These are phyloP conservation scores for Mesocentrotus franciscanus DNA, from an alignment of 53 echinoderm and acorn worm genomes.

Conservation along the genomic window DNA sequence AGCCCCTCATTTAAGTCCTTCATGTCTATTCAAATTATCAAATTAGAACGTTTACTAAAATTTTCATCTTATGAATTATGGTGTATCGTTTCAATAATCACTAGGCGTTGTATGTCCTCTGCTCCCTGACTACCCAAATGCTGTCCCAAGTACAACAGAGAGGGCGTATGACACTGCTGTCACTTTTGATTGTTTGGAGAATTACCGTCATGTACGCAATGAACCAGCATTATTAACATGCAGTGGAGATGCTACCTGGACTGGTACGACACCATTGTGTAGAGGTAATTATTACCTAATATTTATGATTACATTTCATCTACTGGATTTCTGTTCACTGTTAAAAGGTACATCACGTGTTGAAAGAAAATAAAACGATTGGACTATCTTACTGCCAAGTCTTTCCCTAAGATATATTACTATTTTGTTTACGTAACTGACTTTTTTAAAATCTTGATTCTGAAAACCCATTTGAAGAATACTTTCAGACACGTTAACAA, in stretches of 20 bases:
- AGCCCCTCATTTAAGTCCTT: too few relatives aligned
- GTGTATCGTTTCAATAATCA: neutral
- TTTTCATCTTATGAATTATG: too few relatives aligned
- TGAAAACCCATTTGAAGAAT: too few relatives aligned
- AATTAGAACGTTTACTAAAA: too few relatives aligned
- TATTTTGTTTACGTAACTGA: too few relatives aligned
- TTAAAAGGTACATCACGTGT: too few relatives aligned
- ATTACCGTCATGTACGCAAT: slow-evolving; percentile 60
- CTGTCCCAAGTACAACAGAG: slow-evolving; percentile 50
- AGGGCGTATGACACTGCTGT: slow-evolving; percentile 65
- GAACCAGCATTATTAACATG: slow-evolving; percentile 66
- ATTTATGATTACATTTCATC: neutral
- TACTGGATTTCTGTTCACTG: neutral
- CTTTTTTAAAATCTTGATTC: too few relatives aligned
- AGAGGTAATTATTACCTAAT: slow-evolving; percentile 37
- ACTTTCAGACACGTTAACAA: too few relatives aligned
- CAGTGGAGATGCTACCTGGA: slow-evolving; percentile 60
- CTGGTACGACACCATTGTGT: slow-evolving; percentile 64
- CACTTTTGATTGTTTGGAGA: slow-evolving; percentile 66
- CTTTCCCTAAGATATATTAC: too few relatives aligned
- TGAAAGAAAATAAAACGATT: too few relatives aligned
- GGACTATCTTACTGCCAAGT: too few relatives aligned
- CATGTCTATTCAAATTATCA: too few relatives aligned
- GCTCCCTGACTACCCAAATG: slow-evolving; percentile 56
- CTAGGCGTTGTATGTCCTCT: slow-evolving; percentile 57